Conservation (phyloP, 2,113 vertebrate species). For the Stictonetta naevosa region DNA sequence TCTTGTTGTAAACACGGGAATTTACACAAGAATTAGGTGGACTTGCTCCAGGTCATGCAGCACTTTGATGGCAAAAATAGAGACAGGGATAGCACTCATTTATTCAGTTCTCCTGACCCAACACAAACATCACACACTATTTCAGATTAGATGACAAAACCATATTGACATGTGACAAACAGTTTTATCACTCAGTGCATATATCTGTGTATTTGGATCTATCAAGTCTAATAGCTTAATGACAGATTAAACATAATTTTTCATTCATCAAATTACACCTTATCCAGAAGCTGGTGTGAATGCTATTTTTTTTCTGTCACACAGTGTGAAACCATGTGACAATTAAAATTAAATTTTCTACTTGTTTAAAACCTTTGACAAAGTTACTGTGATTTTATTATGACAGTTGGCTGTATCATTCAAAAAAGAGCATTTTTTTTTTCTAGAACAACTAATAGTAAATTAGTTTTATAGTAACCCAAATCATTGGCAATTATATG, state of each 20-base stretch:
- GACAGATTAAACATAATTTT: background rate
- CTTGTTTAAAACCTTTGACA: background rate
- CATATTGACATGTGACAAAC: background rate
- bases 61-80: background rate
- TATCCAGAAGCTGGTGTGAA: background rate
- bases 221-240: background rate
- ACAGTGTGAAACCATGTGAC: background rate
- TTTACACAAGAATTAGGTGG: background rate
- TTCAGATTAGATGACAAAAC: background rate
- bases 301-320: background rate
- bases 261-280: background rate
- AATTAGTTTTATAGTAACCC: background rate
- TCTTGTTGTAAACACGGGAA: background rate
- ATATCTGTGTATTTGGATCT: background rate
- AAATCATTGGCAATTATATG: background rate
- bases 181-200: background rate
- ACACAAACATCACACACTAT: background rate
- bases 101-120: background rate
- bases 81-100: background rate
- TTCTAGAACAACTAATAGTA: background rate
- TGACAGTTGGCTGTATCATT: background rate
- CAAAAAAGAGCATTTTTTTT: background rate
- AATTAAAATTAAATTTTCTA: background rate
- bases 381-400: background rate
- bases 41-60: background rate